Evolutionary conservation across 2,797 vertebrate species (phyloP).

Genomic region (Sebastes flavidus): DNA sequence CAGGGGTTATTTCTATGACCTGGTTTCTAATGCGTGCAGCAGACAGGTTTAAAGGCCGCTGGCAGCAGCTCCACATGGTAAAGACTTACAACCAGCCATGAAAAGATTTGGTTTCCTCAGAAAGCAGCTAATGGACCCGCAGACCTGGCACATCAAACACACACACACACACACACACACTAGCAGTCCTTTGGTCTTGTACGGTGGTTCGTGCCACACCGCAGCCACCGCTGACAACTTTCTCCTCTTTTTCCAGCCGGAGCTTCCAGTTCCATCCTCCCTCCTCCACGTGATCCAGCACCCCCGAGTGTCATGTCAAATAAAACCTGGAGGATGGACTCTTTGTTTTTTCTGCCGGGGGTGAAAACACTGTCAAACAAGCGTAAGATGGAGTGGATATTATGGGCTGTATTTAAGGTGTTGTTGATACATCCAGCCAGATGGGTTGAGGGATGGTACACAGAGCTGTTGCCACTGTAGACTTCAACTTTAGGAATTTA

Average conservation of each 20-base stretch:
- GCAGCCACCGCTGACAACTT: slow-evolving; percentile 22
- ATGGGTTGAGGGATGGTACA: slow-evolving; percentile 7
- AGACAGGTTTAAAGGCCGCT: slow-evolving; percentile 59
- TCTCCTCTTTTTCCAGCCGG: slow-evolving; percentile 27
- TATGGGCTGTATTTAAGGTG: slow-evolving; percentile 10
- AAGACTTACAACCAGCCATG: slow-evolving; percentile 54
- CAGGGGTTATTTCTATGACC: slow-evolving; percentile 49
- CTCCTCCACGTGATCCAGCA: slow-evolving; percentile 23
- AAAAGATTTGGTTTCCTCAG: slow-evolving; percentile 49
- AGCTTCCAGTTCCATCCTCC: slow-evolving; percentile 3
- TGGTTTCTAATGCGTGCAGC: slow-evolving; percentile 50
- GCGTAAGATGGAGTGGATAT: slow-evolving; percentile 14
- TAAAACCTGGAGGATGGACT: slow-evolving; percentile 2
- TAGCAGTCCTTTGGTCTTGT: slow-evolving; percentile 2
- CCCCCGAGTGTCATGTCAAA: not conserved
- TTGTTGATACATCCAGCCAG: slow-evolving; percentile 3
- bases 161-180: not conserved
- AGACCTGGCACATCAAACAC: slow-evolving; percentile 56
- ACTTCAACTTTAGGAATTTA: not conserved
- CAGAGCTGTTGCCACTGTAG: not conserved
- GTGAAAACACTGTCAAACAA: slow-evolving; percentile 45
- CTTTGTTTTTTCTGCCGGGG: too few species aligned
- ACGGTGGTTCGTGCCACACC: slow-evolving; percentile 24
- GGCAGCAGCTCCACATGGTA: slow-evolving; percentile 39
- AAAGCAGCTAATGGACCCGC: slow-evolving; percentile 45